Evolutionary conservation across 2,888 invertebrate species (phyloP).

Genomic region (Malthinus seriepunctatus): DNA sequence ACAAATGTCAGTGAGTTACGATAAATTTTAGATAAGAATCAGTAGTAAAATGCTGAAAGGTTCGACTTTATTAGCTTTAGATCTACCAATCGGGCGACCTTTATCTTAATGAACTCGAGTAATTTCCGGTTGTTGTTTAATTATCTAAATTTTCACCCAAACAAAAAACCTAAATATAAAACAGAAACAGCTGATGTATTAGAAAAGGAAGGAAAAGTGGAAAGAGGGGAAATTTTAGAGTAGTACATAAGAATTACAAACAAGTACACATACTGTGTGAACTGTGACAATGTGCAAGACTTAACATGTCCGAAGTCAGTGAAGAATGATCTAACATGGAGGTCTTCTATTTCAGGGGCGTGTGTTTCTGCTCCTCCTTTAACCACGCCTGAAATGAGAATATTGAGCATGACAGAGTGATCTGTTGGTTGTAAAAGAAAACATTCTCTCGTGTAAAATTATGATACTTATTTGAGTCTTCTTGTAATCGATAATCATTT

Average conservation of each 20-base stretch:
- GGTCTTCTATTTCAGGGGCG: conserved; percentile 47
- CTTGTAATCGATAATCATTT: too few species aligned
- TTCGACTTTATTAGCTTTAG: too few species aligned
- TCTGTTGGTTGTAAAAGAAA: conserved; percentile 47
- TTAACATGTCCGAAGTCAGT: conserved; percentile 43
- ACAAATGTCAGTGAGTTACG: too few species aligned
- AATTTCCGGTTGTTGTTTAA: too few species aligned
- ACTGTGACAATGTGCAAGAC: conserved; percentile 48
- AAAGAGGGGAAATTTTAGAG: neutral
- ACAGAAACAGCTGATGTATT: neutral
- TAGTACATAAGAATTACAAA: conserved; percentile 17
- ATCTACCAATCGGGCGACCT: too few species aligned
- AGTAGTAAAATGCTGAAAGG: too few species aligned
- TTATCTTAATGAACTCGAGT: too few species aligned
- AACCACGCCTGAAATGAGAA: conserved; percentile 42
- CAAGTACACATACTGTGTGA: conserved; percentile 40
- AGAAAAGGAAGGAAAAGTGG: neutral
- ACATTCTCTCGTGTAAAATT: conserved; percentile 36
- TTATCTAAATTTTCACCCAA: too few species aligned
- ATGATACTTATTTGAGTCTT: too few species aligned
- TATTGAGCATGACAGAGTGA: conserved; percentile 46
- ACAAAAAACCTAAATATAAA: neutral
- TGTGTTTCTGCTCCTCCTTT: conserved; percentile 46
- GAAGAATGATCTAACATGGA: conserved; percentile 53
- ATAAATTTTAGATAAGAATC: too few species aligned